Percentiles rank a stretch among this genome's conserved stretches.
phyloP scores from a whole-genome alignment of 2,797 vertebrate species.

The Tarsius wallacei region DNA sequence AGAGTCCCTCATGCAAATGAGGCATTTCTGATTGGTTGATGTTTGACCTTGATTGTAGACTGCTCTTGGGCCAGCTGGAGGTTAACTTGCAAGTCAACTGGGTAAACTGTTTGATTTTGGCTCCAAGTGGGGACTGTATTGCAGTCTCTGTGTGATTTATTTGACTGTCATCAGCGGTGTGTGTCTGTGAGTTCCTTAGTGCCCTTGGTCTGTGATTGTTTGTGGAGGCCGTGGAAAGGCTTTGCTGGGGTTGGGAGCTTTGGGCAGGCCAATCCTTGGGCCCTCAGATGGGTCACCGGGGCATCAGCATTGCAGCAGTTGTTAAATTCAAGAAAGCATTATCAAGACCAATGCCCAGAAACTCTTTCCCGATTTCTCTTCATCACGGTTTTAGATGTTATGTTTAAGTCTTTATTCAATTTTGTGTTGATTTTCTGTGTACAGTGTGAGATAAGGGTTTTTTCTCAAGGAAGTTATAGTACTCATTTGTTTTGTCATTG shows the following conservation, averaged over 20 bases:
- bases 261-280: no score
- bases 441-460: not conserved
- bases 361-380: no score
- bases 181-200: not conserved
- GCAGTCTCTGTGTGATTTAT: not conserved
- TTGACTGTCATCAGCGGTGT: not conserved
- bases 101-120: not conserved
- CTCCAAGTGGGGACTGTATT: not conserved
- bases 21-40: no score
- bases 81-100: not conserved
- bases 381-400: not conserved
- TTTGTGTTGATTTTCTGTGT: not conserved
- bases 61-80: no score
- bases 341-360: not conserved
- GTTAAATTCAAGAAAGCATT: not conserved
- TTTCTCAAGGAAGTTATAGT: not conserved
- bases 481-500: not conserved
- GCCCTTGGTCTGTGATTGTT: not conserved
- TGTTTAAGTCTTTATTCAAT: not conserved
- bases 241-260: not conserved
- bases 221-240: not conserved
- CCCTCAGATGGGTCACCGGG: not conserved
- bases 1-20: no score
- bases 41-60: no score
- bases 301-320: not conserved